phyloP scores from a whole-genome alignment of 2,888 invertebrate genomes.

The Caenorhabditis panamensis region DNA sequence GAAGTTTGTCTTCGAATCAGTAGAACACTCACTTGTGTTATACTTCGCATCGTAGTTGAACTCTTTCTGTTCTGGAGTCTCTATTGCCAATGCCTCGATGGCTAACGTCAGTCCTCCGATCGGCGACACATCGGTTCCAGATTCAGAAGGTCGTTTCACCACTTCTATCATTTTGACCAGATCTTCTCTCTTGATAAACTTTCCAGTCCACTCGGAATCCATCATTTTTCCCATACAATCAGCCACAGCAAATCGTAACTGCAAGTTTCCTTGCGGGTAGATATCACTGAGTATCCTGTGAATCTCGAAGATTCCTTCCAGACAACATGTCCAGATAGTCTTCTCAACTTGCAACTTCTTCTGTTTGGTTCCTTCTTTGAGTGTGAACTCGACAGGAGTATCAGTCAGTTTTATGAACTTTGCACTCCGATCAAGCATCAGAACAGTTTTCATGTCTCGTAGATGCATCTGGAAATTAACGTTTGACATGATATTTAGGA shows the following conservation, averaged over 20 bases:
- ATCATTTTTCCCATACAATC: conserved; percentile 45
- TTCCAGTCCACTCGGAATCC: conserved; percentile 36
- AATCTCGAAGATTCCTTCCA: conserved; percentile 95
- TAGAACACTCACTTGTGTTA: conserved; percentile 5
- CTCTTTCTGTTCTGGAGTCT: conserved; percentile 27
- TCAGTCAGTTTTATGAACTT: conserved; percentile 87
- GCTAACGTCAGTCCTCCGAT: conserved; percentile 49
- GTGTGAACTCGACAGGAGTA: conserved; percentile 31
- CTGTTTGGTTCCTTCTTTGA: conserved; percentile 48
- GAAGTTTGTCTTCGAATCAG: not conserved
- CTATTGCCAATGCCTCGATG: conserved; percentile 48
- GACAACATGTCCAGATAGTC: conserved; percentile 95
- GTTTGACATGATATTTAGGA: not conserved
- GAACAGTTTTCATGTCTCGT: conserved; percentile 89
- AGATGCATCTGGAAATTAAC: conserved; percentile 37
- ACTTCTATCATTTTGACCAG: conserved; percentile 13
- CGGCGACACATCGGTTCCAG: conserved; percentile 22
- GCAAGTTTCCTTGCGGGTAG: conserved; percentile 84
- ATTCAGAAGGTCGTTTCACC: conserved; percentile 11
- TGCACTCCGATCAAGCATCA: conserved; percentile 94
- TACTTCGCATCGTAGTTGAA: conserved; percentile 29
- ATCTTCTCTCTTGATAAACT: conserved; percentile 19
- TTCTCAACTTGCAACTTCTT: conserved; percentile 85
- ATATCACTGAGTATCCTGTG: conserved; percentile 97
- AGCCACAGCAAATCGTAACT: conserved; percentile 45